Conservation (phyloP, 1,140 invertebrate genomes). For the Venturia canescens region DNA sequence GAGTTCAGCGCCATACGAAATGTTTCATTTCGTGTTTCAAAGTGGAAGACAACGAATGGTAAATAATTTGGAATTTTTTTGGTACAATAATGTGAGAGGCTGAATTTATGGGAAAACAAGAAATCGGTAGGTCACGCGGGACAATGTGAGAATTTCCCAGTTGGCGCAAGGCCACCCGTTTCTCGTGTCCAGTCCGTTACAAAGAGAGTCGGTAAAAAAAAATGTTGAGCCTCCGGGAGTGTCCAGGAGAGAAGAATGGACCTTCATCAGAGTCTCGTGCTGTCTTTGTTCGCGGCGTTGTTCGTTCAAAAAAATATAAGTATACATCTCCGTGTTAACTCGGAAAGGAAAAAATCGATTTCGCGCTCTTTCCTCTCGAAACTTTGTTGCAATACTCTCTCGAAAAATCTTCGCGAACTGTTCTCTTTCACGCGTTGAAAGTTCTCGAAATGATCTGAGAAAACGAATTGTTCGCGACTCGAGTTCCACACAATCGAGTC, state of each 20-base stretch:
- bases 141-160: neutral
- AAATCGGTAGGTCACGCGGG: neutral
- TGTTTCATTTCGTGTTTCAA: too few relatives aligned
- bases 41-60: neutral
- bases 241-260: neutral
- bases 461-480: neutral
- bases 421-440: neutral
- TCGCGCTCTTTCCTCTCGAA: constrained; percentile 15
- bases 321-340: neutral
- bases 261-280: constrained; percentile 1
- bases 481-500: neutral
- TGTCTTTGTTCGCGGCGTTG: constrained; percentile 13
- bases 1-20: too few relatives aligned
- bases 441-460: neutral
- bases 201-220: too few relatives aligned
- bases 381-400: neutral
- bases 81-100: neutral
- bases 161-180: neutral
- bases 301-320: neutral
- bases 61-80: constrained; percentile 13
- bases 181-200: too few relatives aligned
- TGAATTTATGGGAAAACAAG: neutral
- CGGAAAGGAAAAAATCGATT: neutral
- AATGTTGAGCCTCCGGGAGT: neutral
- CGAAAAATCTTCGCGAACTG: neutral